These are phyloP conservation scores for Sussaba pulchella DNA, from an alignment of 2,888 invertebrate genomes.

Conservation along the genomic window DNA sequence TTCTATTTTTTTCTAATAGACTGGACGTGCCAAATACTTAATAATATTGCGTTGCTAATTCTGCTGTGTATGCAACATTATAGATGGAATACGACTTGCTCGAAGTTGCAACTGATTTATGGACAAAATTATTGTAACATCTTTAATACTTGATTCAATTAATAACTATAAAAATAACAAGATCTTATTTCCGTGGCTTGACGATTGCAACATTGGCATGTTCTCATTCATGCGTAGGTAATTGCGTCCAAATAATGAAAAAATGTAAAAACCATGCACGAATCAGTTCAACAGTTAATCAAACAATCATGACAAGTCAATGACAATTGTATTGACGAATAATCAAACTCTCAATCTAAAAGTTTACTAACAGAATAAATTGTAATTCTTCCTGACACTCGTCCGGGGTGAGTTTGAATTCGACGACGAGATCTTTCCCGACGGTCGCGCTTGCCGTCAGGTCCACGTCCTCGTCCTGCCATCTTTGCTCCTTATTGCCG, in stretches of 20 bases:
- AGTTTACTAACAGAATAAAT: conserved; percentile 79
- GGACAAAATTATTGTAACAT: not conserved
- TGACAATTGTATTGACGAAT: not conserved
- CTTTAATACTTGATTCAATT: too few relatives aligned
- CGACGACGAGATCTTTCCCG: conserved; percentile 77
- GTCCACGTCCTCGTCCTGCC: conserved; percentile 77
- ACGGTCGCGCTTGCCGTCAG: conserved; percentile 73
- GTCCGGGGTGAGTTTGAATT: conserved; percentile 75
- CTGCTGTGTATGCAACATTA: too few relatives aligned
- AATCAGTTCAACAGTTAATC: not conserved
- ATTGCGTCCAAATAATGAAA: not conserved
- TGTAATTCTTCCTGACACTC: conserved; percentile 75
- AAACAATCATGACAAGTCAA: not conserved
- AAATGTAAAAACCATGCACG: conserved; percentile 13
- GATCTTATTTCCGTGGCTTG: not conserved
- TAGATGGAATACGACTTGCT: not conserved
- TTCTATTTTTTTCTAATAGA: not conserved
- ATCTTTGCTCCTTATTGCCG: conserved; percentile 75
- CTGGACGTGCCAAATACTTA: too few relatives aligned
- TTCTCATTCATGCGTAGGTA: not conserved
- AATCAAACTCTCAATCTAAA: not conserved
- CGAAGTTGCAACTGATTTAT: not conserved
- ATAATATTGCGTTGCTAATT: too few relatives aligned
- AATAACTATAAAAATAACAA: too few relatives aligned
- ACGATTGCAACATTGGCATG: not conserved